phyloP scores from a whole-genome alignment of 2,797 vertebrate species.

The Staurois parvus region DNA sequence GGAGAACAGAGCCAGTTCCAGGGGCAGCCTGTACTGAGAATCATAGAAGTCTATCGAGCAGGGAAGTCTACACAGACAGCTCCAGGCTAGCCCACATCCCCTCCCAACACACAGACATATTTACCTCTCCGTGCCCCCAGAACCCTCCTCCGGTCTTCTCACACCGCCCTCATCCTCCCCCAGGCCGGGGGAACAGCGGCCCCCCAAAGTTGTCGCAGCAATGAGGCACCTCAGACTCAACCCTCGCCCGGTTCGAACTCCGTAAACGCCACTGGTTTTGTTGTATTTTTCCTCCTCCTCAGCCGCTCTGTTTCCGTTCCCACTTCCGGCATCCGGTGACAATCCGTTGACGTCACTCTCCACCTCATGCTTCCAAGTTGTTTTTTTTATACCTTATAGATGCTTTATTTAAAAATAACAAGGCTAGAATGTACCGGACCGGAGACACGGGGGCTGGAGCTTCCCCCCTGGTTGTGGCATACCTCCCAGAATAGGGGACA shows the following conservation, averaged over 20 bases:
- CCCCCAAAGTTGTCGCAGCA: neutral
- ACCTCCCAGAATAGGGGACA: too few species aligned
- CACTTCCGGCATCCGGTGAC: conserved; percentile 41
- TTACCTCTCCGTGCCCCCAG: neutral
- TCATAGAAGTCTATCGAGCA: too few species aligned
- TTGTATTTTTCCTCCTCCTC: conserved; percentile 40
- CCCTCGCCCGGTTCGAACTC: neutral
- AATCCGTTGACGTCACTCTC: conserved; percentile 46
- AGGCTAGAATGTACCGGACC: too few species aligned
- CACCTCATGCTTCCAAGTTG: neutral
- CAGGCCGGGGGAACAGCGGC: too few species aligned
- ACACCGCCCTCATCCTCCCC: neutral
- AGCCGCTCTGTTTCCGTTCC: conserved; percentile 44
- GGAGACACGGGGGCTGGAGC: too few species aligned
- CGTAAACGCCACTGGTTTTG: neutral
- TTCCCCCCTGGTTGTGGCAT: too few species aligned
- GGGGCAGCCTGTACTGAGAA: neutral
- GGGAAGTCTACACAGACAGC: too few species aligned
- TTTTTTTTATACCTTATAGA: neutral
- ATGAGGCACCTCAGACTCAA: neutral
- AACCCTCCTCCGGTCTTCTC: neutral
- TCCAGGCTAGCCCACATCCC: too few species aligned
- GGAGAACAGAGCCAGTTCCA: neutral
- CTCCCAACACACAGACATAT: neutral
- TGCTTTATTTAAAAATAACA: conserved; percentile 47